Evolutionary conservation across 2,888 invertebrate genomes (phyloP), one percentile per base, ranked within the genome.

Genomic region (Homarus gammarus): DNA sequence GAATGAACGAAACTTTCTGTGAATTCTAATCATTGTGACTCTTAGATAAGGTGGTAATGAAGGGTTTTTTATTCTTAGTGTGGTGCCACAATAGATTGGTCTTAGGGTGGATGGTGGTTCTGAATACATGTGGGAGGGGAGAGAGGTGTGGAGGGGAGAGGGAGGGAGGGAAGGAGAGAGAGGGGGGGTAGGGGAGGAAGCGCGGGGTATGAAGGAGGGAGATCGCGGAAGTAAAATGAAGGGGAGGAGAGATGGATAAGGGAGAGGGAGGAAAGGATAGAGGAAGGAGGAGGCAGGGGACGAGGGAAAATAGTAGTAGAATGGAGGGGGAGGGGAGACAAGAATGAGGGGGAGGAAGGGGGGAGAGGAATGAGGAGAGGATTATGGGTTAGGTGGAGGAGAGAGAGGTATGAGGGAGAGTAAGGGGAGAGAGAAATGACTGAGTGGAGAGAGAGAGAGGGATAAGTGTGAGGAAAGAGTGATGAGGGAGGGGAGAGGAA

Each of bases 371-470:
- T 33, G 33, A 70, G 70, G 31, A 0, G 18, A 0, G 31, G 70
- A 70, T 15, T 0, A 6, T 15, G 27, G 70, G 15, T 22, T 27
- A 31, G 5, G 0, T 33, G 27, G 70, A 33, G 70, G 2, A 33
- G 8, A 33, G 27, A 27, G 70, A 61, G 10, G 27, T 22, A 27
- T 22, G n/a, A n/a, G n/a, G n/a, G n/a, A n/a, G n/a, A n/a, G n/a
- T n/a, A n/a, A n/a, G n/a, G n/a, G 36, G 31, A 22, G 31, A 22
- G 0, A 70, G 31, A 22, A 31, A 70, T n/a, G 31, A 31, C n/a
- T n/a, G n/a, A n/a, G n/a, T n/a, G n/a, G n/a, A 22, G 70, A 56
- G 70, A 70, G 31, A 27, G 31, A 70, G 70, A 70, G 70, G 6
- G 31, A 70, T 5, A 2, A 5, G 3, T 15, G 22, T 3, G 22